Evolutionary conservation across 2,888 invertebrate genomes (phyloP).

Genomic region (Caenorhabditis becei): DNA sequence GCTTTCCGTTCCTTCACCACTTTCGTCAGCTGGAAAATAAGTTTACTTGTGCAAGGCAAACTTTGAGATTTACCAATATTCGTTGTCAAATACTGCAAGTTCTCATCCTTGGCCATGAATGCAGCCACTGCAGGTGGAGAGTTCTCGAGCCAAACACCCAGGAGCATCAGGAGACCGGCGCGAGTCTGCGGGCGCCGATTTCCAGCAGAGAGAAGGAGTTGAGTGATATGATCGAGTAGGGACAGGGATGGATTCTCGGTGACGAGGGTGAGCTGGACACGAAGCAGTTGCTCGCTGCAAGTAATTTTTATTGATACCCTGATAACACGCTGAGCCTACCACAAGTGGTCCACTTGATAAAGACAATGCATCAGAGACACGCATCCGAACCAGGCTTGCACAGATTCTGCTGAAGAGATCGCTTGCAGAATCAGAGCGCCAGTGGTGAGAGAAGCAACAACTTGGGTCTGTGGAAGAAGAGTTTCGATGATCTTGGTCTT

Average conservation of each 20-base stretch:
- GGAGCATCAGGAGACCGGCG: constrained; percentile 92
- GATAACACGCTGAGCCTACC: too few species aligned
- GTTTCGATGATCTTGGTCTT: constrained; percentile 88
- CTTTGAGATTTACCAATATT: constrained; percentile 69
- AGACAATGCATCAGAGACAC: constrained; percentile 93
- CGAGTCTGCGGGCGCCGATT: constrained; percentile 86
- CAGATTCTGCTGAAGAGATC: constrained; percentile 67
- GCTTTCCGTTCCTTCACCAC: constrained; percentile 88
- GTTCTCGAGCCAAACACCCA: constrained; percentile 91
- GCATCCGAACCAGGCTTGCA: constrained; percentile 90
- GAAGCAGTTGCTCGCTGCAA: constrained; percentile 90
- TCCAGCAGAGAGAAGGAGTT: constrained; percentile 69
- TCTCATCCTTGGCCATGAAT: constrained; percentile 85
- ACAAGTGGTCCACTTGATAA: constrained; percentile 85
- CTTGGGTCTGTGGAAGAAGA: constrained; percentile 89
- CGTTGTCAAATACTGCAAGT: constrained; percentile 76
- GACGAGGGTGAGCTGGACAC: constrained; percentile 90
- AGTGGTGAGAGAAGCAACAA: constrained; percentile 54
- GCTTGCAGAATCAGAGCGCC: constrained; percentile 67
- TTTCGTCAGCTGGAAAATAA: constrained; percentile 84
- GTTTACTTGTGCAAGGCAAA: constrained; percentile 67
- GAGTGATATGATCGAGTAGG: constrained; percentile 90
- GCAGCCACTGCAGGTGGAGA: constrained; percentile 90
- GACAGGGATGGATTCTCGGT: constrained; percentile 89
- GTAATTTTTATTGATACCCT: too few species aligned